Percentiles rank a stretch among this genome's conserved stretches.
Conservation (phyloP, 1,140 invertebrate species). For the Pemphigus obesinymphae region DNA sequence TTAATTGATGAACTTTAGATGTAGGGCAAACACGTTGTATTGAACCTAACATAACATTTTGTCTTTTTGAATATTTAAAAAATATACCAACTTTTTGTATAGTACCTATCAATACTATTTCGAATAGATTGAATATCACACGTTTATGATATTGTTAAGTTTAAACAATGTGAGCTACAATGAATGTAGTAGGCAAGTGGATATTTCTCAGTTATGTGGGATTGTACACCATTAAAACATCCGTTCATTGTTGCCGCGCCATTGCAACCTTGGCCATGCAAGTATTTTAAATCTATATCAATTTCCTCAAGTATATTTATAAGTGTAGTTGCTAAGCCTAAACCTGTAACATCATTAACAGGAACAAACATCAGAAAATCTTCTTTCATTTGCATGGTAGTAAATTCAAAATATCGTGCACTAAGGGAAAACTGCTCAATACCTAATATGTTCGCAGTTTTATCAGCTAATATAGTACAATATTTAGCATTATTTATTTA, state of each 20-base stretch:
- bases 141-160: not conserved
- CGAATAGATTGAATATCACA: not conserved
- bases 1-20: not conserved
- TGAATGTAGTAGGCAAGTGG: not conserved
- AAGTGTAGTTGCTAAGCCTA: not conserved
- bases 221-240: not conserved
- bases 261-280: constrained; percentile 33
- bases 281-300: constrained; percentile 17
- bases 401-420: not conserved
- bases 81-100: not conserved
- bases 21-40: not conserved
- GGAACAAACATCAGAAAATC: not conserved
- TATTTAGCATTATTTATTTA: not conserved
- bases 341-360: not conserved
- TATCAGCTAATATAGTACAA: not conserved
- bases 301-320: not conserved
- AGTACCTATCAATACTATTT: not conserved
- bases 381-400: not conserved
- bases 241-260: not conserved
- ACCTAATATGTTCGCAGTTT: not conserved
- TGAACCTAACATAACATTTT: not conserved
- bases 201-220: not conserved
- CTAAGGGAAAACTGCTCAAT: not conserved
- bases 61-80: not conserved
- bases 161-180: not conserved